These are phyloP conservation scores for Cranoglanis bouderius DNA, from an alignment of 2,113 vertebrate genomes.

Conservation along the genomic window DNA sequence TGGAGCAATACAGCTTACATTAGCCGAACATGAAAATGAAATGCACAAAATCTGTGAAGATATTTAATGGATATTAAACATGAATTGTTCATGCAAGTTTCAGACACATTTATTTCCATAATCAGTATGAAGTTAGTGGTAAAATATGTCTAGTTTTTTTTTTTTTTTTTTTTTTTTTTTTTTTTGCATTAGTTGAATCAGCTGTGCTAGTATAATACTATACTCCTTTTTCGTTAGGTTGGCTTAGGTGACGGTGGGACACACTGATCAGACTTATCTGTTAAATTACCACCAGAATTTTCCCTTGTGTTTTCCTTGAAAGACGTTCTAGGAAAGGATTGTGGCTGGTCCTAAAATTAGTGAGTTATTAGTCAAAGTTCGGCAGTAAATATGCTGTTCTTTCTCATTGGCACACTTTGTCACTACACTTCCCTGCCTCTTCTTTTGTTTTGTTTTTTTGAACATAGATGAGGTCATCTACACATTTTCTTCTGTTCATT, in stretches of 20 bases:
- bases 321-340: background rate
- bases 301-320: background rate
- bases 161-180: background rate
- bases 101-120: background rate
- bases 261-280: background rate
- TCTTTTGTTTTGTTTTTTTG: background rate
- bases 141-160: background rate
- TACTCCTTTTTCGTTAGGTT: background rate
- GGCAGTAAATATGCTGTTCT: background rate
- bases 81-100: background rate
- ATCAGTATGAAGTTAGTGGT: background rate
- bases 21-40: background rate
- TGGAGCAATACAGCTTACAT: background rate
- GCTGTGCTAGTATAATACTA: background rate
- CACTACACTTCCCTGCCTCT: background rate
- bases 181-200: background rate
- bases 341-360: background rate
- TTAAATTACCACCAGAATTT: background rate
- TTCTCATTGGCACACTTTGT: background rate
- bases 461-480: background rate
- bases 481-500: background rate
- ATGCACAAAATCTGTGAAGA: background rate
- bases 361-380: conserved; percentile 9
- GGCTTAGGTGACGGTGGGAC: background rate
- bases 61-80: background rate